A percentile compares a stretch with the other conserved stretches of the same genome.
Evolutionary conservation across 2,797 vertebrate species (phyloP).

Genomic region (Rhabdophis nuchalis): DNA sequence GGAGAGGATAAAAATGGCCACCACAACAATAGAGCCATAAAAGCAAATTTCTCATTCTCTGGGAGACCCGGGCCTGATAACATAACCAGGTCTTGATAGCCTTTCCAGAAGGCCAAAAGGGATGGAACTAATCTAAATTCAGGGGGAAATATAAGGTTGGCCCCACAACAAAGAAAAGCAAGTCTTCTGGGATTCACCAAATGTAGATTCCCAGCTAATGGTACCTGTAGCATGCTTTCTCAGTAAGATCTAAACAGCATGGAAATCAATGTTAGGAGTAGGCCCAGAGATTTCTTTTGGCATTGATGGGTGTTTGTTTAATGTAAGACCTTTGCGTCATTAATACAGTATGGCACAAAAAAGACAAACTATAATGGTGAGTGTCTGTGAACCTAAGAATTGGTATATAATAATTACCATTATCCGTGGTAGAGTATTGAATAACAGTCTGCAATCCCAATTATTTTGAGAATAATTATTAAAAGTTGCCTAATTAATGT

Average conservation of each 20-base stretch:
- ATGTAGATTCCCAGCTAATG: neutral
- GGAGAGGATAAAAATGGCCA: too few relatives aligned
- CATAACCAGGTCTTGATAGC: too few relatives aligned
- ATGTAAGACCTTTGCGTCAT: neutral
- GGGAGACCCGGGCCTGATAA: too few relatives aligned
- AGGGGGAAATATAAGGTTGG: too few relatives aligned
- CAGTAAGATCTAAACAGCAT: neutral
- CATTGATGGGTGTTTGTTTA: slow-evolving; percentile 1
- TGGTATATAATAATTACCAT: too few relatives aligned
- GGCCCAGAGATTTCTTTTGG: neutral
- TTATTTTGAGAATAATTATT: neutral
- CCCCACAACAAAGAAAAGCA: neutral
- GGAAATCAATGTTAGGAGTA: neutral
- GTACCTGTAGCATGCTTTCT: neutral
- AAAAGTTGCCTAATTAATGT: neutral
- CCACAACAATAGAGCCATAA: too few relatives aligned
- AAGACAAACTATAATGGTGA: neutral
- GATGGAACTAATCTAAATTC: too few relatives aligned
- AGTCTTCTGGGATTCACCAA: neutral
- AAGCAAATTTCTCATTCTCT: too few relatives aligned
- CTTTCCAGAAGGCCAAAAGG: too few relatives aligned
- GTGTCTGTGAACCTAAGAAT: neutral
- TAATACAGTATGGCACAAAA: slow-evolving; percentile 2
- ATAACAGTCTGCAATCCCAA: slow-evolving; percentile 13
- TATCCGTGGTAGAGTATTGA: neutral